phyloP scores from a whole-genome alignment of 2,888 invertebrate species.

The Euclidia mi region DNA sequence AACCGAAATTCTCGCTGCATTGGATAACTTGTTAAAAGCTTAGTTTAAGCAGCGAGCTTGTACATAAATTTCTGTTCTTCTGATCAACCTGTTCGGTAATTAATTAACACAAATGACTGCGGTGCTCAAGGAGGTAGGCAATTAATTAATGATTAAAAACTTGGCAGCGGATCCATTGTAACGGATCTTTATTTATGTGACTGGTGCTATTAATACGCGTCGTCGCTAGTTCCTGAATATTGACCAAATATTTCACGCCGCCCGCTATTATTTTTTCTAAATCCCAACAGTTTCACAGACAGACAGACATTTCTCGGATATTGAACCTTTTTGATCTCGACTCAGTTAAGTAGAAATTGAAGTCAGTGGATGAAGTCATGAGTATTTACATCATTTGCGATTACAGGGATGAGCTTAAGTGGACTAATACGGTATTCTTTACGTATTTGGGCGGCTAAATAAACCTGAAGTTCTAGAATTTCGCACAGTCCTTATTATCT shows the following conservation, averaged over 20 bases:
- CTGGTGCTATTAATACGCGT: constrained; percentile 56
- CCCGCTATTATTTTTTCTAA: constrained; percentile 24
- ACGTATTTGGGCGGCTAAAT: too few relatives aligned
- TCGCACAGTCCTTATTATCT: too few relatives aligned
- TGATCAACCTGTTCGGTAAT: constrained; percentile 30
- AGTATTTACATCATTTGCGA: too few relatives aligned
- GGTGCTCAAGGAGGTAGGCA: constrained; percentile 30
- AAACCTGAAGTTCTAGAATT: too few relatives aligned
- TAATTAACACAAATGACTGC: constrained; percentile 52
- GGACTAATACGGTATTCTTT: too few relatives aligned
- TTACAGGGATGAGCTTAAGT: too few relatives aligned
- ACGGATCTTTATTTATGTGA: constrained; percentile 62
- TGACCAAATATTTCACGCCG: constrained; percentile 25
- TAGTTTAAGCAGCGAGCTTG: background rate
- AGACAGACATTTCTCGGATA: too few relatives aligned
- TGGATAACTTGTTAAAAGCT: background rate
- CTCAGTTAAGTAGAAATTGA: too few relatives aligned
- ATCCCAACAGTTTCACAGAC: constrained; percentile 5
- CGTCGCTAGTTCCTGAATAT: constrained; percentile 20
- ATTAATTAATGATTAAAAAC: constrained; percentile 63
- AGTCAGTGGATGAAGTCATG: too few relatives aligned
- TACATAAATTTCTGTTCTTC: constrained; percentile 27
- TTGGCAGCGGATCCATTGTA: constrained; percentile 41
- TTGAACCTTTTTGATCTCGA: background rate
- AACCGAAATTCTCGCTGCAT: background rate